phyloP scores from a whole-genome alignment of 2,888 invertebrate species.

The Creontiades dilutus region DNA sequence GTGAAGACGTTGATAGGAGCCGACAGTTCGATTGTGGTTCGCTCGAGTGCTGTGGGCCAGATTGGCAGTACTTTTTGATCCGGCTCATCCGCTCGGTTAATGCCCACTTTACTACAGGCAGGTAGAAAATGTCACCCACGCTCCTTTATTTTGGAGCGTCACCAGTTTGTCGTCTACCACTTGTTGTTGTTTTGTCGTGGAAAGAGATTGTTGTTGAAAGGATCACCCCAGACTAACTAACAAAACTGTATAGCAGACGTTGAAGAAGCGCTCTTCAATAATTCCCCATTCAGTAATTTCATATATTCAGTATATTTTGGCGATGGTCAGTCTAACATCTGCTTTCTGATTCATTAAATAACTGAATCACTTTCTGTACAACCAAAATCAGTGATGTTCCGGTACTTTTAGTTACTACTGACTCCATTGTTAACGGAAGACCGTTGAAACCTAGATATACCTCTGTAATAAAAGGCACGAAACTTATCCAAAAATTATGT shows the following conservation, averaged over 20 bases:
- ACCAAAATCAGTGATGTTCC: too few species aligned
- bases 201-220: conserved; percentile 1
- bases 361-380: conserved; percentile 20
- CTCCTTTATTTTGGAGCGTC: not conserved
- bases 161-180: too few species aligned
- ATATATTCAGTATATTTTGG: too few species aligned
- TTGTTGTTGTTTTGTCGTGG: not conserved
- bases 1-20: too few species aligned
- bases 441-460: too few species aligned
- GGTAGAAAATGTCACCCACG: not conserved
- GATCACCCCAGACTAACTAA: too few species aligned
- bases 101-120: not conserved
- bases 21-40: too few species aligned
- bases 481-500: too few species aligned
- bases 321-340: conserved; percentile 59
- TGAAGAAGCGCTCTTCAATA: not conserved
- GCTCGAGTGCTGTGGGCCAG: not conserved
- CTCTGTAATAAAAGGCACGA: too few species aligned
- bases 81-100: not conserved
- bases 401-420: too few species aligned
- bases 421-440: too few species aligned
- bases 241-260: not conserved
- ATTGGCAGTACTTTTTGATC: not conserved
- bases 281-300: conserved; percentile 56
- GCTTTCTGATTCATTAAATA: conserved; percentile 50